Base-by-base conservation (phyloP, 2,797 vertebrate species). In the Sciaenops ocellatus region DNA sequence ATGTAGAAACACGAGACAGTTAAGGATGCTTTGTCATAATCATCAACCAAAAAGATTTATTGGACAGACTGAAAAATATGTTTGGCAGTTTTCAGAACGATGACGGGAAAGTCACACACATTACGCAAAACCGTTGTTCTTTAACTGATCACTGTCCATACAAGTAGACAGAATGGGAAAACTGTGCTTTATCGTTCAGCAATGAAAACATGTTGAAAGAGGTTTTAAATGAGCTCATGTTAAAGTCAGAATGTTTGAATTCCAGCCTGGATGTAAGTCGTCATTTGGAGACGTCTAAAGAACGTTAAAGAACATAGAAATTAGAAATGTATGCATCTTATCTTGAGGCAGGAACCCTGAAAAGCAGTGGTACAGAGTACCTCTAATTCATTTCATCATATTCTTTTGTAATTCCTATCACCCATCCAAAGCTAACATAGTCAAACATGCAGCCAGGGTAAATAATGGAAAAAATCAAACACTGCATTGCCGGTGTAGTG, bases 21-120 rank as follows among this genome's bases (percentile, higher is more conserved):
- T 46, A 64, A 62, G 46, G 66, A 74, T 30, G 59, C 61, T 71
- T 81, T 60, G 28, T 77, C 56, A 28, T 52, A 64, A 76, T 75
- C 9, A 28, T 63, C 47, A 65, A 30, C 28, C 61, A 34, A 55
- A 73, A 66, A 74, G 16, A 46, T 42, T 55, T 28, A 76, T 22
- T 52, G 48, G 51, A 54, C 9, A 42, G n/a, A 50, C 20, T 62
- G 38, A 38, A 52, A 64, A 52, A 50, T 11, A 9, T 24, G 57
- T 71, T 75, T 68, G 30, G 4, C 16, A 69, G 20, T 38, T 76
- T 61, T 65, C 13, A 60, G 1, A 50, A 18, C 16, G 16, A 22
- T 41, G 1, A 50, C n/a, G 26, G 34, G 30, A 15, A 55, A 56
- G 6, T 24, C 16, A 69, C 26, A 50, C 15, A 24, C 18, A 20